These are phyloP conservation scores for Drosophila lacicola DNA, from an alignment of 2,888 invertebrate genomes.

Conservation along the genomic window DNA sequence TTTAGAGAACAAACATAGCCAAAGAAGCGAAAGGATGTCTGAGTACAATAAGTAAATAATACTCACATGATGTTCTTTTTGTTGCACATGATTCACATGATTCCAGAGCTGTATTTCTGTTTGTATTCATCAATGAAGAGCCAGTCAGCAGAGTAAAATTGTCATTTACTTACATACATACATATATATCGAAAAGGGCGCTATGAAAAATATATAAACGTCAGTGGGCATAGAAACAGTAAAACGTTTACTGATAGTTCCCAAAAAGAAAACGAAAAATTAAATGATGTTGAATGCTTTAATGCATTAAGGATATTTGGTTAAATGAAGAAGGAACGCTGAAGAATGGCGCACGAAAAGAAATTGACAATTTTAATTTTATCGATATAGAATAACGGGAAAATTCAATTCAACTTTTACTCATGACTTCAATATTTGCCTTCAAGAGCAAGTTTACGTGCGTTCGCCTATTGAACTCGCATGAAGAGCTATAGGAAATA, in stretches of 20 bases:
- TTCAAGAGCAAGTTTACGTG: background rate
- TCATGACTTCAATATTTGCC: conserved; percentile 1
- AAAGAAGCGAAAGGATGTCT: background rate
- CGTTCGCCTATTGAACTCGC: conserved; percentile 1
- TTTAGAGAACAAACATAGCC: conserved; percentile 1
- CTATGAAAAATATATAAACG: too few species aligned
- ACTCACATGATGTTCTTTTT: background rate
- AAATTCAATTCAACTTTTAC: too few species aligned
- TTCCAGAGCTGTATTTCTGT: background rate
- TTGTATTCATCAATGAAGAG: background rate
- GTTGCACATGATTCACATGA: background rate
- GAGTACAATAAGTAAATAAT: background rate
- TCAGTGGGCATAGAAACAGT: too few species aligned
- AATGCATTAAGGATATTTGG: too few species aligned
- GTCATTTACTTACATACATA: background rate
- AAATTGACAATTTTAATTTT: too few species aligned
- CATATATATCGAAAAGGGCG: background rate
- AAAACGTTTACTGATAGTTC: too few species aligned
- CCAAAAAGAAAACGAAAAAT: too few species aligned
- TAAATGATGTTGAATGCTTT: too few species aligned
- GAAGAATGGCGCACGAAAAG: too few species aligned
- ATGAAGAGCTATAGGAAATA: background rate
- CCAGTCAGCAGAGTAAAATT: background rate
- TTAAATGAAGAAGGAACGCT: too few species aligned
- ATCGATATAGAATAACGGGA: too few species aligned